Conservation (phyloP, 2,888 invertebrate species). For the Noctuana brunneofusca region DNA sequence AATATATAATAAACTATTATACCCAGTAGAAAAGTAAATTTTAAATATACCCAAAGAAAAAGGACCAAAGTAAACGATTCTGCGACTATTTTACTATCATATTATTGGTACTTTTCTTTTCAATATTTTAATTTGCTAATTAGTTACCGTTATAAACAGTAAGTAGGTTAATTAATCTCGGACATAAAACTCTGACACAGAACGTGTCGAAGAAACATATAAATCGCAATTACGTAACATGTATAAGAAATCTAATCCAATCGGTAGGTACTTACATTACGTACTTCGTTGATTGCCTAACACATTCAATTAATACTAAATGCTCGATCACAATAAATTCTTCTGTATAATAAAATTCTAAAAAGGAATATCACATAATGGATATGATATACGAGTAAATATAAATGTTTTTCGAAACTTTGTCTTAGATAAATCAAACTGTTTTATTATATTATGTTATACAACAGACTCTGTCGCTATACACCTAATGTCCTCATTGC, state of each 20-base stretch:
- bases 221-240: constrained; percentile 7
- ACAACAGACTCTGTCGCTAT: background rate
- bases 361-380: background rate
- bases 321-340: constrained; percentile 10
- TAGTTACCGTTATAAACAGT: background rate
- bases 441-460: background rate
- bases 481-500: constrained; percentile 6
- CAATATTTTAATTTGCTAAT: background rate
- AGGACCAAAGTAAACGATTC: too few species aligned
- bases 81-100: too few species aligned
- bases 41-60: too few species aligned
- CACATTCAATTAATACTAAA: background rate
- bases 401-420: background rate
- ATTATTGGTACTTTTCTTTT: too few species aligned
- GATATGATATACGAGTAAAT: too few species aligned
- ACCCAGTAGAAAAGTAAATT: too few species aligned
- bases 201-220: constrained; percentile 12
- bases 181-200: background rate
- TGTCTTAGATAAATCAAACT: too few species aligned
- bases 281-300: constrained; percentile 9
- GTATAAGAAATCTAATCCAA: constrained; percentile 13
- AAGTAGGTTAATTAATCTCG: constrained; percentile 19
- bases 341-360: background rate
- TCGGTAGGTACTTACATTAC: background rate
- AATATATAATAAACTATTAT: too few species aligned